phyloP scores from a whole-genome alignment of 1,140 invertebrate genomes.

The Melipona quadrifasciata region DNA sequence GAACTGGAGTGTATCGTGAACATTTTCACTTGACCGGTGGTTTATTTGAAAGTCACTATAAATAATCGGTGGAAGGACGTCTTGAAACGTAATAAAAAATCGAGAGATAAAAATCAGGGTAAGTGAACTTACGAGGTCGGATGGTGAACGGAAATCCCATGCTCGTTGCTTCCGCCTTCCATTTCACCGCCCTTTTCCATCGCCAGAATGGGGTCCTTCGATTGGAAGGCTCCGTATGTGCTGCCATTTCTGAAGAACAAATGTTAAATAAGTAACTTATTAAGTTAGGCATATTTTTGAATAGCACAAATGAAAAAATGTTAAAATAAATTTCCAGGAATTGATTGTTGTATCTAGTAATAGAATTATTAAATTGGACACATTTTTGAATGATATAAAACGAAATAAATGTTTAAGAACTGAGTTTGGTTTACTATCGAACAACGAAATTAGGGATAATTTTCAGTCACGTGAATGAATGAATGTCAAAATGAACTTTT shows the following conservation, averaged over 20 bases:
- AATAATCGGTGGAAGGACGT: background rate
- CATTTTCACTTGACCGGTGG: background rate
- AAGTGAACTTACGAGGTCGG: slow-evolving; percentile 82
- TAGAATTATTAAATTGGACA: too few species aligned
- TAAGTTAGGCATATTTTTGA: background rate
- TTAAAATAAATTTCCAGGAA: too few species aligned
- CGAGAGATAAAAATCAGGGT: background rate
- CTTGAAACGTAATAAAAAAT: too few species aligned
- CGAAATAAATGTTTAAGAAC: too few species aligned
- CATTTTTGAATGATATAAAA: too few species aligned
- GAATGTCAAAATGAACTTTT: too few species aligned
- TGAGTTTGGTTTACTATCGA: too few species aligned
- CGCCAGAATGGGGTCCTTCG: slow-evolving; percentile 81
- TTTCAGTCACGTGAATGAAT: too few species aligned
- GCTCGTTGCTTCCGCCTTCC: slow-evolving; percentile 68
- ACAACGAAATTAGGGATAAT: too few species aligned
- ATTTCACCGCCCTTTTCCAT: slow-evolving; percentile 74
- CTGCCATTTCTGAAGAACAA: slow-evolving; percentile 72
- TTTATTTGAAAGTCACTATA: background rate
- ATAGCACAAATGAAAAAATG: too few species aligned
- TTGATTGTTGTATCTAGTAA: too few species aligned
- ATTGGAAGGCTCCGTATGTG: slow-evolving; percentile 80
- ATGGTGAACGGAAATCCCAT: slow-evolving; percentile 79
- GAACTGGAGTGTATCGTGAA: background rate
- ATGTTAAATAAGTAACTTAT: background rate